Conservation (phyloP, 2,113 vertebrate species). For the Etia nguti region DNA sequence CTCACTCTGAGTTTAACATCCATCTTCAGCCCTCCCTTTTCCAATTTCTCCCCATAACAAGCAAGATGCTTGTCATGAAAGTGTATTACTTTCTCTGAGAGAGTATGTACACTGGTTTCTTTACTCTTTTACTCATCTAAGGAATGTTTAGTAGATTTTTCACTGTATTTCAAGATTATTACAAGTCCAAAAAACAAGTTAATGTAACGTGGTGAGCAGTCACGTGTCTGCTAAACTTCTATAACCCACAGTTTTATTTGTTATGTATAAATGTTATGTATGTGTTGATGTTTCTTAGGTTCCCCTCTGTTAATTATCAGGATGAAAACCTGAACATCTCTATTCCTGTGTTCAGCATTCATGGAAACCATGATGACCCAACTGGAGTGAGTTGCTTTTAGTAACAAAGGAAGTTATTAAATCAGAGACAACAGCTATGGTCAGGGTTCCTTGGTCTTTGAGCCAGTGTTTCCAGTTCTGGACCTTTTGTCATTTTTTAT, state of each 20-base stretch:
- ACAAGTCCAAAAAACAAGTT: background rate
- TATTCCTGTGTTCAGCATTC: constrained; percentile 93
- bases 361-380: constrained; percentile 98
- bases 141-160: background rate
- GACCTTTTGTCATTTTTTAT: background rate
- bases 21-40: too few relatives aligned
- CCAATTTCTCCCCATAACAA: too few relatives aligned
- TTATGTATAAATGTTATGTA: background rate
- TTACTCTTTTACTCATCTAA: background rate
- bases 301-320: constrained; percentile 98
- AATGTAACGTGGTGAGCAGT: background rate
- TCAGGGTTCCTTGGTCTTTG: too few relatives aligned
- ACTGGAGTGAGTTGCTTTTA: constrained; percentile 82
- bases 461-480: background rate
- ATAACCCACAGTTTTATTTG: background rate
- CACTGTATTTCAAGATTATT: background rate
- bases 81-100: background rate
- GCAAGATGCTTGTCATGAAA: background rate
- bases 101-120: background rate
- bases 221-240: background rate
- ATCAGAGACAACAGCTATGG: background rate
- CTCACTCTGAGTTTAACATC: too few relatives aligned
- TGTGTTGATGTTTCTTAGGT: constrained; percentile 71
- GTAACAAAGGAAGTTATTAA: background rate
- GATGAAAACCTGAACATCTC: constrained; percentile 95